These are phyloP conservation scores for Drusus annulatus DNA, from an alignment of 1,140 invertebrate genomes.

Conservation along the genomic window DNA sequence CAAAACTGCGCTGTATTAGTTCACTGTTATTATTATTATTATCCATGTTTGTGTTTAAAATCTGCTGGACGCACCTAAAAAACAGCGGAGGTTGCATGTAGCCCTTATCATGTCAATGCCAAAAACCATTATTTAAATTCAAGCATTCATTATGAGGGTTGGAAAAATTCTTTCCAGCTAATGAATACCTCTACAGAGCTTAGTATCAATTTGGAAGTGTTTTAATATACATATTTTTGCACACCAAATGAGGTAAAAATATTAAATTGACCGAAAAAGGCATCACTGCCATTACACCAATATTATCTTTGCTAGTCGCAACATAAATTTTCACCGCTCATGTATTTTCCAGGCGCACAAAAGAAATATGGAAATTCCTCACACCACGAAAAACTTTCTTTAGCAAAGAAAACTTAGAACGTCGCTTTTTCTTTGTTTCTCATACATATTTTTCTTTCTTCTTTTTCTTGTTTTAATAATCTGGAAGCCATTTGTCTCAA, in stretches of 20 bases:
- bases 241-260: conserved; percentile 31
- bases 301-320: neutral
- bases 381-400: neutral
- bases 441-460: neutral
- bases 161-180: too few species aligned
- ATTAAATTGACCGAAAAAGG: conserved; percentile 12
- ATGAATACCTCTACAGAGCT: too few species aligned
- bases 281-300: neutral
- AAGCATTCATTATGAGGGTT: too few species aligned
- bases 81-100: too few species aligned
- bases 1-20: too few species aligned
- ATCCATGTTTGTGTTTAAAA: too few species aligned
- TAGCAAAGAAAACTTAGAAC: neutral
- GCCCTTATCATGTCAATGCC: too few species aligned
- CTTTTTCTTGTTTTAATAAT: neutral
- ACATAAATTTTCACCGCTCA: conserved; percentile 33
- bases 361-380: conserved; percentile 22
- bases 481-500: too few species aligned
- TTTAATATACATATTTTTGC: conserved; percentile 12
- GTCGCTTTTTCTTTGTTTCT: neutral
- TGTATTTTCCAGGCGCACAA: conserved; percentile 9
- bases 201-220: conserved; percentile 10
- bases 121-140: too few species aligned
- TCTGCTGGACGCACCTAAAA: too few species aligned
- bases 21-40: too few species aligned